These are phyloP conservation scores for Ophion costatus DNA, from an alignment of 2,888 invertebrate species.

Conservation along the genomic window DNA sequence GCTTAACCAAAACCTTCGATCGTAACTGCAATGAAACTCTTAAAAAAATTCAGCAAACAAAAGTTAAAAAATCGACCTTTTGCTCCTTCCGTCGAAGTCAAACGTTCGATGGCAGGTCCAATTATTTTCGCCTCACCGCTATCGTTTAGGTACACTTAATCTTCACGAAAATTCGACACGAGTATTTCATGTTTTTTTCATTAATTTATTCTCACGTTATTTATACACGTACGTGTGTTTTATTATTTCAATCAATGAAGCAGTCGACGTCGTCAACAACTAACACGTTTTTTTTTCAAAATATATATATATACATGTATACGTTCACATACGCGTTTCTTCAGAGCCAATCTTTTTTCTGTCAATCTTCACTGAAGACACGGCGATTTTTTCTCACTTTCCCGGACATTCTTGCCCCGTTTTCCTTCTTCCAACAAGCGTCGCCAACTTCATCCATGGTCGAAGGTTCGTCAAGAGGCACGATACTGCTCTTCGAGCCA, in stretches of 20 bases:
- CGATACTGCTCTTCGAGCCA: neutral
- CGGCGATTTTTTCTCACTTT: neutral
- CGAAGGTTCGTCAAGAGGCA: neutral
- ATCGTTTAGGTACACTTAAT: neutral
- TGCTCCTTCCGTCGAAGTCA: neutral
- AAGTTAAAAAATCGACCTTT: no score
- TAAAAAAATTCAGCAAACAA: neutral
- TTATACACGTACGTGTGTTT: neutral
- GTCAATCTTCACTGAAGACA: neutral
- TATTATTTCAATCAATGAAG: neutral
- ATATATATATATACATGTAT: neutral
- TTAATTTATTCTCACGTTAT: neutral
- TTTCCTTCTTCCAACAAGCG: neutral
- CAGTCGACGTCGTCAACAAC: neutral
- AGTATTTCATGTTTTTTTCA: conserved; percentile 10
- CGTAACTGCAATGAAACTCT: neutral
- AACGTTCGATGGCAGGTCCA: neutral
- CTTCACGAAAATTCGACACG: conserved; percentile 30
- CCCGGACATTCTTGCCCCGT: neutral
- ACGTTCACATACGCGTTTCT: conserved; percentile 8
- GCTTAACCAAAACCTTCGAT: neutral
- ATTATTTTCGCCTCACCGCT: neutral
- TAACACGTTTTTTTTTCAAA: neutral
- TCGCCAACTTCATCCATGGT: neutral
- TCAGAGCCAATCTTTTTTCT: neutral